Evolutionary conservation across 2,797 vertebrate genomes (phyloP), one percentile per base, ranked within the genome.

Genomic region (Hypotaenidia okinawae): DNA sequence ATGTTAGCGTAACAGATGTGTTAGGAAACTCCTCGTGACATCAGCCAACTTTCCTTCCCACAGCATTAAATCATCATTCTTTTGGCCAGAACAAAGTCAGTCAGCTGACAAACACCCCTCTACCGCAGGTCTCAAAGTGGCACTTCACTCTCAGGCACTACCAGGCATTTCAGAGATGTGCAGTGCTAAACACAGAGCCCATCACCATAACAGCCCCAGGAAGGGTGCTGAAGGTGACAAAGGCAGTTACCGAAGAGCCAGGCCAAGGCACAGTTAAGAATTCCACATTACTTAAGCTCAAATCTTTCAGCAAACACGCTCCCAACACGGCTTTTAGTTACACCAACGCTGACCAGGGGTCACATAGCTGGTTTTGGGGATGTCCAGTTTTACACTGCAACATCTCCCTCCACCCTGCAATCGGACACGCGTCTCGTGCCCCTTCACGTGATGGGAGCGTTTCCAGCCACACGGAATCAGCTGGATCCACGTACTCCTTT

Each of bases 381-480:
- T 89, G 78, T 64, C 43, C 21, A 55, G 37, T 39, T 75, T 78
- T 54, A 43, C 4, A 64, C 35, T 55, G 87, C 89, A 89, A 84
- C 23, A 22, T 45, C 28, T 52, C 66, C 32, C 66, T 94, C 73
- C 39, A 21, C 37, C 21, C 85, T 16, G 41, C 30, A 55, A 15
- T 11, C 4, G 2, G 54, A 64, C 2, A 1, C 0, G 0, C 11
- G 19, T 47, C 66, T 58, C 61, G 10, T 22, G 55, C 52, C 55
- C 80, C 63, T 84, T 92, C 83, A 55, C 66, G 57, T 1, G 7
- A 47, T 22, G 84, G 79, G 66, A 25, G 14, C 15, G 9, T 66
- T 93, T 86, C 77, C 95, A 93, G 93, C 8, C 8, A 0, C n/a
- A 13, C 0, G 35, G 28, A 69, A 75, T 30, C 33, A 91, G 74